Conservation (phyloP, 2,113 vertebrate genomes). For the Paradoxurus hermaphroditus region DNA sequence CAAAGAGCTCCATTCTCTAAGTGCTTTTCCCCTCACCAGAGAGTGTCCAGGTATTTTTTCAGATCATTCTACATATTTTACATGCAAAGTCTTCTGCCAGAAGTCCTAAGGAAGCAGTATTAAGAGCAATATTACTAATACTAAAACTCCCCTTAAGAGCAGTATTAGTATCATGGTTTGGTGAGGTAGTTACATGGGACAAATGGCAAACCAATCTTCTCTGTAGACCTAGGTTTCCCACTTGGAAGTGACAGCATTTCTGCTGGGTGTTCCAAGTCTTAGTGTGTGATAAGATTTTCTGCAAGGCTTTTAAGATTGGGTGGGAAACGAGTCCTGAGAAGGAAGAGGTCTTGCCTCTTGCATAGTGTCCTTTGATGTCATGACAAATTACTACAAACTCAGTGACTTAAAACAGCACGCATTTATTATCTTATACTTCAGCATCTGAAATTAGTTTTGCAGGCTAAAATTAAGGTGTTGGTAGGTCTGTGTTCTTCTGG, state of each 20-base stretch:
- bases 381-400: not conserved
- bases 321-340: not conserved
- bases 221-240: not conserved
- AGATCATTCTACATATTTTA: not conserved
- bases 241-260: not conserved
- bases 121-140: not conserved
- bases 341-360: not conserved
- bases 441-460: not conserved
- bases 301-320: not conserved
- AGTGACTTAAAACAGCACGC: not conserved
- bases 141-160: not conserved
- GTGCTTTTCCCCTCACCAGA: not conserved
- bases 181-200: not conserved
- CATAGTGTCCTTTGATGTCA: not conserved
- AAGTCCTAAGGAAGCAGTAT: not conserved
- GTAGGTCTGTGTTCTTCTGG: not conserved
- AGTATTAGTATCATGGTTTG: not conserved
- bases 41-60: not conserved
- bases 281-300: not conserved
- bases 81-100: not conserved
- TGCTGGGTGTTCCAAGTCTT: not conserved
- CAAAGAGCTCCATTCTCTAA: not conserved
- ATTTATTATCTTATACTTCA: not conserved
- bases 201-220: not conserved
- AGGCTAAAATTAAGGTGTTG: not conserved